phyloP scores from a whole-genome alignment of 2,797 vertebrate genomes.

The Xenentodon cancila region DNA sequence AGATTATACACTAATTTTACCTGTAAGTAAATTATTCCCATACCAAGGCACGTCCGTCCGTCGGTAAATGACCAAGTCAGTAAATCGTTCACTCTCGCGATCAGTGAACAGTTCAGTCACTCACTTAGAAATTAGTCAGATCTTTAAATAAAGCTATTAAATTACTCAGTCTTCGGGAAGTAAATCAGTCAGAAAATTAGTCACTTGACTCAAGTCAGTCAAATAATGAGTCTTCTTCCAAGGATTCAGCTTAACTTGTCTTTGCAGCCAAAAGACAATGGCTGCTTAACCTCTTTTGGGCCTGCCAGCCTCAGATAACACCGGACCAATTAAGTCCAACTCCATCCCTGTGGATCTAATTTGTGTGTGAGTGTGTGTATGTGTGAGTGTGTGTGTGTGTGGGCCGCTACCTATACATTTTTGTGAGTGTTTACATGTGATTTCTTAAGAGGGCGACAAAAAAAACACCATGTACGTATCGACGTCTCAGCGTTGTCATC shows the following conservation, averaged over 20 bases:
- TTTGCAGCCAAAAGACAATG: conserved; percentile 64
- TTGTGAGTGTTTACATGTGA: too few relatives aligned
- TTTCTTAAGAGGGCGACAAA: neutral
- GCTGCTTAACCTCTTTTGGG: conserved; percentile 65
- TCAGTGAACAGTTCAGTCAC: conserved; percentile 48
- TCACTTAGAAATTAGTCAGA: conserved; percentile 39
- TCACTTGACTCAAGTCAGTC: conserved; percentile 53
- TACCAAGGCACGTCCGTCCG: conserved; percentile 55
- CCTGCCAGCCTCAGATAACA: conserved; percentile 74
- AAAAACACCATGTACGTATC: neutral
- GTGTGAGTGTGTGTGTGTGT: neutral
- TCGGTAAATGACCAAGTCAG: conserved; percentile 56
- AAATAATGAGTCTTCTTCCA: conserved; percentile 46
- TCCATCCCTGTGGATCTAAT: conserved; percentile 17
- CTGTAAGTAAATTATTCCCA: conserved; percentile 55
- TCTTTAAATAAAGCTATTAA: conserved; percentile 44
- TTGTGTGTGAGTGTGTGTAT: conserved; percentile 6
- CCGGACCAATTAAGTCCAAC: conserved; percentile 71
- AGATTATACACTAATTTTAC: conserved; percentile 55
- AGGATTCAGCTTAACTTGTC: conserved; percentile 62
- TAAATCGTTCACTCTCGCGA: conserved; percentile 49
- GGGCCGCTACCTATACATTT: too few relatives aligned
- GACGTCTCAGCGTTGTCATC: conserved; percentile 37
- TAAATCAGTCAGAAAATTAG: conserved; percentile 60
- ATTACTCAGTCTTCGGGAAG: conserved; percentile 33